Base-by-base conservation (phyloP, 2,888 invertebrate species). In the Sesamia inferens region DNA sequence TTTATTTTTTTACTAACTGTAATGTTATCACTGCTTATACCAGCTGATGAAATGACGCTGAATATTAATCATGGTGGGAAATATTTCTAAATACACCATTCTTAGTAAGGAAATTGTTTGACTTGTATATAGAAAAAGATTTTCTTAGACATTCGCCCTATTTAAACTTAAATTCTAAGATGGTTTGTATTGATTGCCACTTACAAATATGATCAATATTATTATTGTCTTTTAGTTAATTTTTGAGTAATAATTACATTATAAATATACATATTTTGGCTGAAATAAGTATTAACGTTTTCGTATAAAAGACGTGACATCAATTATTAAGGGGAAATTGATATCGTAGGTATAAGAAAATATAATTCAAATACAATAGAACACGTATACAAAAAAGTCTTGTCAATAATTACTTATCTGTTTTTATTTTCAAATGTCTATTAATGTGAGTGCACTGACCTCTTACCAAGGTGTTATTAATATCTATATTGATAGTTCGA, bases 1-100 rank as follows among this genome's bases (percentile, higher is more conserved):
- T 42, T 62, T 62, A 0, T 22, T 42, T 16, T 39, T 47, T 42
- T 5, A n/a, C 8, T 42, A 19, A n/a, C 8, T 22, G 6, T 51
- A 51, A 31, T 58, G 14, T 19, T 44, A 54, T 10, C n/a, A 55
- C 14, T 48, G 47, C 55, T 54, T 54, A 44, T n/a, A 62, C 5
- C 24, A 31, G 48, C 31, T 7, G n/a, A 44, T 62, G 48, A 19
- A 63, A 64, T 7, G 7, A 58, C 8, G 63, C 73, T 42, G 39
- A 79, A 64, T 59, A 71, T 76, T 47, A n/a, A 16, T 24, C 51
- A 64, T 47, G 14, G 10, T 44, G 44, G 16, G 31, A 39, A 16
- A 31, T 55, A 31, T 51, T 62, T 77, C 0, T 31, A 22, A 2
- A 31, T 68, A 68, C 31, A 31, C 5, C 19, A 59, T 19, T 11